Conservation (phyloP, 2,797 vertebrate species). For the Sebastes oblongus region DNA sequence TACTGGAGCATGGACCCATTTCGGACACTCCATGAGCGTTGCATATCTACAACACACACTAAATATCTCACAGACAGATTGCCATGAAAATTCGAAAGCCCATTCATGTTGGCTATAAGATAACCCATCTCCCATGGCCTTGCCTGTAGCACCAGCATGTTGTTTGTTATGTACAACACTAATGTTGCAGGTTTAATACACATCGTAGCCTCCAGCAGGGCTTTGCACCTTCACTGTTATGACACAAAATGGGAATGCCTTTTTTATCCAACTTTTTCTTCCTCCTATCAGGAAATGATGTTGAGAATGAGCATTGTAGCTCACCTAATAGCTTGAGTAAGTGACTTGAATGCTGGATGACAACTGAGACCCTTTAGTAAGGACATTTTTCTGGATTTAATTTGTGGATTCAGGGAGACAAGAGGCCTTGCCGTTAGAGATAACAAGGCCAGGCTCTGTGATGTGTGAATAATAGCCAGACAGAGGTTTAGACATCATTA, state of each 20-base stretch:
- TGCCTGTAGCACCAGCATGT: background rate
- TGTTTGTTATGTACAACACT: background rate
- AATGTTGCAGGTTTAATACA: background rate
- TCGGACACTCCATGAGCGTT: constrained; percentile 3
- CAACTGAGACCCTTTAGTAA: constrained; percentile 48
- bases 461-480: constrained; percentile 72
- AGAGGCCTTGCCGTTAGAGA: constrained; percentile 54
- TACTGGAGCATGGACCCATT: background rate
- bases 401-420: constrained; percentile 68
- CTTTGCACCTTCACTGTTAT: background rate
- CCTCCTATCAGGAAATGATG: constrained; percentile 27
- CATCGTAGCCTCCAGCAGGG: background rate
- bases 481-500: constrained; percentile 75
- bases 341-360: constrained; percentile 47
- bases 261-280: constrained; percentile 23
- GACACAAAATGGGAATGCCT: constrained; percentile 36
- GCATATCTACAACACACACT: background rate
- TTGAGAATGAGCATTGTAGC: constrained; percentile 16
- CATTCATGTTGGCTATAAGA: background rate
- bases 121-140: background rate
- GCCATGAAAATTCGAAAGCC: background rate
- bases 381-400: constrained; percentile 58
- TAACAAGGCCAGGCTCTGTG: constrained; percentile 68
- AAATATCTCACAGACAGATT: background rate
- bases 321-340: constrained; percentile 55